phyloP scores from a whole-genome alignment of 1,140 invertebrate genomes.

The Camponotus pennsylvanicus region DNA sequence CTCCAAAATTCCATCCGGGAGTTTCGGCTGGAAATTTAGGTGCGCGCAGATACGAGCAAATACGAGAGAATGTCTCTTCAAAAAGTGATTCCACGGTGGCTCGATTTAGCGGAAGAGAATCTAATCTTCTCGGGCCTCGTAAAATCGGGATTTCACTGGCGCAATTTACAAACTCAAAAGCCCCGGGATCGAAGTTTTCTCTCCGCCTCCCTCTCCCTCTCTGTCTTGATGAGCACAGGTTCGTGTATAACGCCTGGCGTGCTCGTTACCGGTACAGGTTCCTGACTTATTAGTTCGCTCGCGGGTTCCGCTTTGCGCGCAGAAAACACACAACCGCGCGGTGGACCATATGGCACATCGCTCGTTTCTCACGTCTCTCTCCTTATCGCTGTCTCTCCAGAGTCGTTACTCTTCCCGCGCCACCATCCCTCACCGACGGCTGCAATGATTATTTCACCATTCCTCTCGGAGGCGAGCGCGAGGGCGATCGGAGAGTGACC shows the following conservation, averaged over 20 bases:
- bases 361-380: slow-evolving; percentile 59
- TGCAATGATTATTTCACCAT: slow-evolving; percentile 47
- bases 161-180: slow-evolving; percentile 46
- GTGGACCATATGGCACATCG: slow-evolving; percentile 60
- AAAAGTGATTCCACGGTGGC: slow-evolving; percentile 52
- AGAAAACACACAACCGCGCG: slow-evolving; percentile 51
- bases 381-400: slow-evolving; percentile 57
- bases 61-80: slow-evolving; percentile 40
- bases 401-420: slow-evolving; percentile 48
- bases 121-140: slow-evolving; percentile 52
- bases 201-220: not conserved
- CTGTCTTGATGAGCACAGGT: slow-evolving; percentile 18
- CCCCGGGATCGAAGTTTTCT: slow-evolving; percentile 24
- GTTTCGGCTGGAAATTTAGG: slow-evolving; percentile 20
- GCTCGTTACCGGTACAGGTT: slow-evolving; percentile 57
- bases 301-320: slow-evolving; percentile 56
- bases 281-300: slow-evolving; percentile 62
- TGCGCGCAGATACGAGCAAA: slow-evolving; percentile 54
- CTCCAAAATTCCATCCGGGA: slow-evolving; percentile 23
- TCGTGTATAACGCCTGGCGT: slow-evolving; percentile 51
- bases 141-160: slow-evolving; percentile 44
- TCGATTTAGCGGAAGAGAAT: slow-evolving; percentile 48
- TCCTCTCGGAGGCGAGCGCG: slow-evolving; percentile 18
- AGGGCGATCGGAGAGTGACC: slow-evolving; percentile 50
- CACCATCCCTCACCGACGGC: slow-evolving; percentile 53